Evolutionary conservation across 1,140 invertebrate genomes (phyloP), one percentile per base, ranked within the genome.

Genomic region (Drosophila lacertosa): DNA sequence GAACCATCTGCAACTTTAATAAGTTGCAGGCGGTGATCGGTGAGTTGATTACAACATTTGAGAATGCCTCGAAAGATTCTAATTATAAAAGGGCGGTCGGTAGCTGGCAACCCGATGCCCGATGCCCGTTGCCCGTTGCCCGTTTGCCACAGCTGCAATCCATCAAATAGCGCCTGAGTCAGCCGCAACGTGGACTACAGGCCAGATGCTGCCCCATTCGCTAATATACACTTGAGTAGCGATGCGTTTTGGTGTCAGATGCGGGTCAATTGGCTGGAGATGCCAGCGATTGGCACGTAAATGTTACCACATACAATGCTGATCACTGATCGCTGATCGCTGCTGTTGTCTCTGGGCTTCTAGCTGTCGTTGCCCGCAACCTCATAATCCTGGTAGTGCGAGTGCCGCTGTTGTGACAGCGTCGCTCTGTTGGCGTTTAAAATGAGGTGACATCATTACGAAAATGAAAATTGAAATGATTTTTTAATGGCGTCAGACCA

Each of bases 401-500:
- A 45, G 39, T 51, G 40, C 22, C 15, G 13, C 18, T 32, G 35
- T 58, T 47, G 32, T 45, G 4, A 16, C 50, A 37, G 20, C 39
- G 51, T 37, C 60, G 35, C 16, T 39, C 37, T 51, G 45, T 60
- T 66, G 50, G 26, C 48, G 40, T 24, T 68, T 58, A 65, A 60
- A 79, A 79, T 66, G 63, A 68, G 77, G 77, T 79, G 77, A 81
- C 78, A 82, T 81, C 78, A 74, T 83, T 82, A 74, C 63, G 77
- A 72, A 77, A 64, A 70, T 63, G 50, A 64, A 70, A 78, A 70
- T 69, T 69, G 55, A 71, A 76, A 82, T 69, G 53, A 74, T 39
- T 69, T 74, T 77, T 74, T 65, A 54, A 76, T 76, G 74, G 50
- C 69, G 51, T 22, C 74, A 64, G 59, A 53, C 55, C 74, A 65